Percentiles rank a stretch among this genome's conserved stretches.
Evolutionary conservation across 2,113 vertebrate species (phyloP).

Genomic region (Podilymbus podiceps): DNA sequence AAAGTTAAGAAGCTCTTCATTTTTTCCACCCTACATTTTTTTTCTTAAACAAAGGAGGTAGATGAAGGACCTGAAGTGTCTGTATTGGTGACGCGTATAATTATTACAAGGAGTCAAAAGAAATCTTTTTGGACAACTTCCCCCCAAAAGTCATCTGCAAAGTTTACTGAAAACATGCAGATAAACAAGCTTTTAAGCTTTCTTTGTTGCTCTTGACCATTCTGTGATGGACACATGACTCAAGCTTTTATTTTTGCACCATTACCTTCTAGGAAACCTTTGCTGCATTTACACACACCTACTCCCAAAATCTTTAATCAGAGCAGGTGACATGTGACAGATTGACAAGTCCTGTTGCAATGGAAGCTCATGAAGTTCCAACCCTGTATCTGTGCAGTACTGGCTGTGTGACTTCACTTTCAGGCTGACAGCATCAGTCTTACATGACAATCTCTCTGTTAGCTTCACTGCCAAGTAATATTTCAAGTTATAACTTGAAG

Average conservation of each 20-base stretch:
- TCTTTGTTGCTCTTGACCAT: background rate
- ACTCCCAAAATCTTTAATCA: background rate
- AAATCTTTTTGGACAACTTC: background rate
- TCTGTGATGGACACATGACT: background rate
- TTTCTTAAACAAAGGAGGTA: background rate
- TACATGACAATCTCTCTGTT: background rate
- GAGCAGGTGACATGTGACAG: background rate
- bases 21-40: background rate
- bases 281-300: background rate
- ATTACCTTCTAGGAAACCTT: background rate
- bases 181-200: background rate
- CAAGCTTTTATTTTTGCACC: background rate
- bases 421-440: background rate
- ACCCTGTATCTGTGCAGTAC: background rate
- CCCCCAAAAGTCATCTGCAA: background rate
- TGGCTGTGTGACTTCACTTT: background rate
- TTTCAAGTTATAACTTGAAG: background rate
- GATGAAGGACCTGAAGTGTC: background rate
- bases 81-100: background rate
- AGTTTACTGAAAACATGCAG: background rate
- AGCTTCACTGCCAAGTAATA: background rate
- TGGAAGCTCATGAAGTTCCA: background rate
- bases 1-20: rapidly evolving
- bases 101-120: background rate
- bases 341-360: background rate